These are phyloP conservation scores for Megalopta genalis DNA, from an alignment of 1,140 invertebrate species.

Conservation along the genomic window DNA sequence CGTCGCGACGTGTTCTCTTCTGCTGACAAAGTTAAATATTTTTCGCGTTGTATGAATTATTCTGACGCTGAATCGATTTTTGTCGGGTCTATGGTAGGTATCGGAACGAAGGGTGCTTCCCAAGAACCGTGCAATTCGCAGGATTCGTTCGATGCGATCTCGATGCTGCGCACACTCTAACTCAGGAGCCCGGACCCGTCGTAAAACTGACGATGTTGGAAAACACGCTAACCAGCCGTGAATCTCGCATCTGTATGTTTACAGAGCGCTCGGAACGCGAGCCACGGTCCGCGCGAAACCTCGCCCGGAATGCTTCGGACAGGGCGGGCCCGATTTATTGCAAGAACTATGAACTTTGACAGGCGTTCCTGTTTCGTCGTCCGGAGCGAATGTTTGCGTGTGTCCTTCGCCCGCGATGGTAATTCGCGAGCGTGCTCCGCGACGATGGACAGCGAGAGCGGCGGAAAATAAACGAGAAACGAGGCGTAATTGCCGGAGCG, in stretches of 20 bases:
- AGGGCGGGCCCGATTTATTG: neutral
- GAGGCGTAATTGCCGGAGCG: slow-evolving; percentile 26
- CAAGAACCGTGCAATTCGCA: too few species aligned
- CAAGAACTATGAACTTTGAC: neutral
- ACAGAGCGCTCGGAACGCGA: neutral
- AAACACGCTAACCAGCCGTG: neutral
- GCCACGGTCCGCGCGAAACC: neutral
- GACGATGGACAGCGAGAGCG: neutral
- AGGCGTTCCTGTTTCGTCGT: slow-evolving; percentile 3
- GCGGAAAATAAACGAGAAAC: slow-evolving; percentile 7
- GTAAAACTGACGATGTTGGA: neutral
- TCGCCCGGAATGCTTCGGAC: neutral
- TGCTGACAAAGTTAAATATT: too few species aligned
- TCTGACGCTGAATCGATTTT: too few species aligned
- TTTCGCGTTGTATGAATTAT: too few species aligned
- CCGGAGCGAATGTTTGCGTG: neutral
- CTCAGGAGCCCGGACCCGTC: neutral
- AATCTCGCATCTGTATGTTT: neutral
- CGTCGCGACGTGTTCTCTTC: too few species aligned
- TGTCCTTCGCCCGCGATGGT: neutral
- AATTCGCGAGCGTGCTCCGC: neutral
- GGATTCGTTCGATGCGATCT: too few species aligned
- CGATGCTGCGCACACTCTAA: neutral
- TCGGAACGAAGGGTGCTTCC: too few species aligned
- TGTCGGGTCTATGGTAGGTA: too few species aligned